phyloP scores from a whole-genome alignment of 2,113 vertebrate genomes.

The Procavia capensis region DNA sequence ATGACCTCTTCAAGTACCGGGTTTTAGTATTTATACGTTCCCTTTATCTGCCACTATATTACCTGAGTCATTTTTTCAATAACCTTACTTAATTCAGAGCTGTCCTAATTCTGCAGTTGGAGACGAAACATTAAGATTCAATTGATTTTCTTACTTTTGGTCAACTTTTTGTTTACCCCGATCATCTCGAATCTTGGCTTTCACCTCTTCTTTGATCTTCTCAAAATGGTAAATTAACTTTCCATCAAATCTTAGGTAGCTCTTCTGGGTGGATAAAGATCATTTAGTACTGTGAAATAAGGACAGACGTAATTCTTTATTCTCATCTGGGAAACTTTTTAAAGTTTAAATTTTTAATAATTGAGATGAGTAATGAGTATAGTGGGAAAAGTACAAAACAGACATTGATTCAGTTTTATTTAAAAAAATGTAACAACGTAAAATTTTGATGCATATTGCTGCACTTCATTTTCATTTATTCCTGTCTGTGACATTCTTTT shows the following conservation, averaged over 20 bases:
- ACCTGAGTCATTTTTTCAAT: slow-evolving; percentile 4
- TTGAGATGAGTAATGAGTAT: slow-evolving; percentile 29
- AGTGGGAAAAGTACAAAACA: background rate
- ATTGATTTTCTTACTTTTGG: slow-evolving; percentile 29
- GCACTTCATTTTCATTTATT: slow-evolving; percentile 32
- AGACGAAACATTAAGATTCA: background rate
- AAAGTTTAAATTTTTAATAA: slow-evolving; percentile 47
- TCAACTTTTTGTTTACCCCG: background rate
- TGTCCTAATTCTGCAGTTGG: background rate
- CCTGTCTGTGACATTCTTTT: slow-evolving; percentile 35
- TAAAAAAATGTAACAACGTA: slow-evolving; percentile 42
- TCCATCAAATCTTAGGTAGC: background rate
- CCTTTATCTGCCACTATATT: background rate
- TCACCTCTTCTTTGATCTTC: slow-evolving; percentile 12
- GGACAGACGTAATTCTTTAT: background rate
- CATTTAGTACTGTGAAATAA: slow-evolving; percentile 12
- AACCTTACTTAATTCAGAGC: background rate
- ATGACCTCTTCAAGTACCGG: background rate
- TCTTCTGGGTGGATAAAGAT: slow-evolving; percentile 33
- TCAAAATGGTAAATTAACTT: slow-evolving; percentile 44
- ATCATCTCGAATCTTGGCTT: slow-evolving; percentile 39
- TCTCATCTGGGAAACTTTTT: background rate
- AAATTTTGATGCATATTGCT: slow-evolving; percentile 24
- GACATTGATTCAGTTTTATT: slow-evolving; percentile 35
- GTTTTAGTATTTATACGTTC: slow-evolving; percentile 25